Conservation (phyloP, 2,113 vertebrate genomes). For the Diadophis punctatus region DNA sequence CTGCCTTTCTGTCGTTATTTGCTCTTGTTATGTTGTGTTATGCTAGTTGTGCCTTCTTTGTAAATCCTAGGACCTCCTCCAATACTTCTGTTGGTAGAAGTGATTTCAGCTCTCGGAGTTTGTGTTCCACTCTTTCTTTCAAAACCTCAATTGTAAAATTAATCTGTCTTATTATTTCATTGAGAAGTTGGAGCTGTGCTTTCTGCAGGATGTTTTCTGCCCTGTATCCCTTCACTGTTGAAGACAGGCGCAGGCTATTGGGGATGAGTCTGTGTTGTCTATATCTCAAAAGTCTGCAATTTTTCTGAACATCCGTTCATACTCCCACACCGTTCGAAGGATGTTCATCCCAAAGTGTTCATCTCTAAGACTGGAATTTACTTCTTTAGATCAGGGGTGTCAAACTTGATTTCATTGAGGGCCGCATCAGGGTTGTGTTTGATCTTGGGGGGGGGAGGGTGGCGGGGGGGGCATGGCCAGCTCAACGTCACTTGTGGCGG, state of each 20-base stretch:
- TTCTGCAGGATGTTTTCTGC: neutral
- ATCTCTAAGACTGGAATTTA: neutral
- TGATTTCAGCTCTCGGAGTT: neutral
- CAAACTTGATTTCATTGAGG: too few relatives aligned
- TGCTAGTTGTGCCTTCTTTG: neutral
- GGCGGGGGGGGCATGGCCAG: too few relatives aligned
- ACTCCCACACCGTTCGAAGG: too few relatives aligned
- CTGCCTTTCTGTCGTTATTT: too few relatives aligned
- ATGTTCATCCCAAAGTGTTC: neutral
- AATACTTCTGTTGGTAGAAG: neutral
- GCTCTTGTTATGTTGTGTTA: neutral
- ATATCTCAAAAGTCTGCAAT: too few relatives aligned
- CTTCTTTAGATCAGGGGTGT: neutral
- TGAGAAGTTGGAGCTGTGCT: neutral
- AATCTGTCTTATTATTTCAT: neutral
- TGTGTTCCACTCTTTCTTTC: neutral
- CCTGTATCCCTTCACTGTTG: neutral
- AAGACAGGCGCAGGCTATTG: too few relatives aligned
- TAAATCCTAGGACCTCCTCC: neutral
- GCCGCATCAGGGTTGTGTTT: too few relatives aligned
- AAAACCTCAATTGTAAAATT: neutral
- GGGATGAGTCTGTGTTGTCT: too few relatives aligned
- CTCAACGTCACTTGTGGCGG: too few relatives aligned
- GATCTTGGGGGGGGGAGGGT: too few relatives aligned
- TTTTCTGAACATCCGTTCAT: too few relatives aligned